Base-by-base conservation (phyloP, 2,888 invertebrate genomes). In the Anticlea derivata region DNA sequence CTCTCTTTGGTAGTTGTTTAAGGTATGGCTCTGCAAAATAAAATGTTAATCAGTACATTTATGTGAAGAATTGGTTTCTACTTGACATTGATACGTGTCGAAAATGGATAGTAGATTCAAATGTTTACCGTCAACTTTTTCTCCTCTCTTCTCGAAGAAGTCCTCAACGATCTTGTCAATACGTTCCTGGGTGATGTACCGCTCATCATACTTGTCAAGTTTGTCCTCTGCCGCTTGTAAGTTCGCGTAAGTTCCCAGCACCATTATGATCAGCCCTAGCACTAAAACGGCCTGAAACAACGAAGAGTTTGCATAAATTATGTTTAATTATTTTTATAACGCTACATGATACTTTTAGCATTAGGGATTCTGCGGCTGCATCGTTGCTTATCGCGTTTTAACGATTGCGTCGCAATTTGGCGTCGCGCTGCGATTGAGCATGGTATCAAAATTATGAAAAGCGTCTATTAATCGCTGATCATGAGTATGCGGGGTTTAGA, bases 221-320 rank as follows among this genome's bases (percentile, higher is more conserved):
- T 77, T 75, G 22, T 61, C 80, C 65, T 95, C 95, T 0, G 94
- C 94, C 0, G 94, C 95, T 74, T 93, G 95, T 50, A 95, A 90
- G 84, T 96, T 98, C 0, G 97, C 97, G 78, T 96, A 97, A 0
- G 98, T 98, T 33, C 98, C 97, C 33, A 97, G 92, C 11, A 98
- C 93, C 93, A 99, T 94, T 47, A 98, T 94, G 38, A 95, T 93
- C n/a, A 97, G 87, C 0, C 98, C 98, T 57, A 97, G 87, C 34
- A 95, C 90, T 30, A 98, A 80, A 44, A 98, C 93, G 11, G 94
- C 83, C 95, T 96, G 81, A n/a, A 86, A 87, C 34, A 60, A 12
- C 20, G 31, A 26, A 37, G 48, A 29, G 5, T 6, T 11, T 7
- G 11, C 11, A 6, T 17, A 31, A 17, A 23, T 23, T 23, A 23